Evolutionary conservation across 1,140 invertebrate species (phyloP), one percentile per base, ranked within the genome.

Genomic region (Brachionus koreanus): DNA sequence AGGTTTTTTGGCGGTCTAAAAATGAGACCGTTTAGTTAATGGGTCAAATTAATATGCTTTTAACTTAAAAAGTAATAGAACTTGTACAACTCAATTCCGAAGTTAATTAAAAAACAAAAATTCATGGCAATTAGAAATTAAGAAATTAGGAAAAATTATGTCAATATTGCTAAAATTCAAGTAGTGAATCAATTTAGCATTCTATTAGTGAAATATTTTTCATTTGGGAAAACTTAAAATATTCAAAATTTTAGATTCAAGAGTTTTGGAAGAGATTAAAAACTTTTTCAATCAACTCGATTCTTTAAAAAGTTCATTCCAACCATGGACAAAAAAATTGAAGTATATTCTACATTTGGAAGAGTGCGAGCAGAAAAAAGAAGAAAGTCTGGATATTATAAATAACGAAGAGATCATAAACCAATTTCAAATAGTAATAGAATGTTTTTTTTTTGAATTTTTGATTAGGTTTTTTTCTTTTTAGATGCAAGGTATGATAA

Each of bases 401-500:
- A 74, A 52, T 39, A 81, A 23, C 5, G 82, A 84, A 13, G 76
- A 57, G 39, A 82, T 84, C 5, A 42, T 82, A 61, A 76, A 57
- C 10, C 84, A 85, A 83, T 85, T 85, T 72, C 77, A 84, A 83
- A 84, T 79, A 52, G 84, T 85, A 77, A 83, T 81, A 67, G 0
- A 25, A 16, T 46, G 19, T 35, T 43, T 37, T 77, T 25, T 46
- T 29, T 43, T 46, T 16, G 35, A 49, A 25, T 46, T 74, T 63
- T 83, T n/a, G 63, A 33, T 81, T 72, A 63, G 23, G 52, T 65
- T 83, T n/a, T 19, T 72, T 84, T 76, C 83, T 52, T 83, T 87
- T 89, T 87, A 93, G 92, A 87, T 93, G 79, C 90, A 92, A 86
- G 89, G 91, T 83, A 86, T 92, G 84, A 90, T 93, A 13, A 89